phyloP scores from a whole-genome alignment of 2,113 vertebrate species.

The Cinclus mexicanus region DNA sequence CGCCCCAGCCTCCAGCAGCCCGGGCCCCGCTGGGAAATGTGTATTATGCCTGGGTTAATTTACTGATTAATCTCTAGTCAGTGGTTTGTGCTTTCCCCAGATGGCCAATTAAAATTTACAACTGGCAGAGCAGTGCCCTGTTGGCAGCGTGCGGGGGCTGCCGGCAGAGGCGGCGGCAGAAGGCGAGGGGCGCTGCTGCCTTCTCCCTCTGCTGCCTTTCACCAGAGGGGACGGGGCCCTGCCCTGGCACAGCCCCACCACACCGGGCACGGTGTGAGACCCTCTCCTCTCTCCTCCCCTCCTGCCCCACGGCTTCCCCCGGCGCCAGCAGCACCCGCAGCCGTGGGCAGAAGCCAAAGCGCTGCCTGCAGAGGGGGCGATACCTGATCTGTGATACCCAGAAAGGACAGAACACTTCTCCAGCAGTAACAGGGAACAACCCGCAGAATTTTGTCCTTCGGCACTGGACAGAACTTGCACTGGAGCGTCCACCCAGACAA shows the following conservation, averaged over 20 bases:
- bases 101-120: conserved; percentile 99
- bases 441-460: neutral
- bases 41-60: conserved; percentile 99
- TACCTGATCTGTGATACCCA: neutral
- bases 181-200: conserved; percentile 78
- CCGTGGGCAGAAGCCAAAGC: conserved; percentile 55
- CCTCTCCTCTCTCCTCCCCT: conserved; percentile 30
- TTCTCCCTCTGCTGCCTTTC: neutral
- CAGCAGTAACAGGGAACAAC: neutral
- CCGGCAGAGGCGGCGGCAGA: conserved; percentile 95
- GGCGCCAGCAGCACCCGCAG: conserved; percentile 55
- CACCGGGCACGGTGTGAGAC: accelerated
- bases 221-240: neutral
- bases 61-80: conserved; percentile 99
- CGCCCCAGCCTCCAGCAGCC: conserved; percentile 82
- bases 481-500: neutral
- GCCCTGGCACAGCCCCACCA: accelerated
- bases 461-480: neutral
- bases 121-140: conserved; percentile 93
- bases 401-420: conserved; percentile 9
- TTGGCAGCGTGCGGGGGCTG: conserved; percentile 92
- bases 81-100: conserved; percentile 99
- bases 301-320: conserved; percentile 12
- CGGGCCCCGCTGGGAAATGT: conserved; percentile 88
- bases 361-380: neutral